A percentile compares a stretch with the other conserved stretches of the same genome.
These are phyloP conservation scores for Himalopsyche tibetana DNA, from an alignment of 2,888 invertebrate species.

Conservation along the genomic window DNA sequence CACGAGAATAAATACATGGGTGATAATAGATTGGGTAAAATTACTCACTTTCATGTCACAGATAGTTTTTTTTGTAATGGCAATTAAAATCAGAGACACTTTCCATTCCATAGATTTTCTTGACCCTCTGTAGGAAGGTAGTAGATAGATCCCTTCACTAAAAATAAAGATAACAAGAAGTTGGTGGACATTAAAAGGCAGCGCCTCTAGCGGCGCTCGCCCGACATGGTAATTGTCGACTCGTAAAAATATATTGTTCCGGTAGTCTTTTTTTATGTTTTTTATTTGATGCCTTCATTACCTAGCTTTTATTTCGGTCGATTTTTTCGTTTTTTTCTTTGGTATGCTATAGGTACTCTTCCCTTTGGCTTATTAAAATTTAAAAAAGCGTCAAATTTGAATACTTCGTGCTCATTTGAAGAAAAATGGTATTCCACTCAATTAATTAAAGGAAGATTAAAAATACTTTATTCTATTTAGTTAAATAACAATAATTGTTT, in stretches of 20 bases:
- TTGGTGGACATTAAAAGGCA: slow-evolving; percentile 43
- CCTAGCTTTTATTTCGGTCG: background rate
- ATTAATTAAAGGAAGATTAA: too few species aligned
- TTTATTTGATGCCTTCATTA: slow-evolving; percentile 52
- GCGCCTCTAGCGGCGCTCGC: slow-evolving; percentile 34
- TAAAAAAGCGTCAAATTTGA: too few species aligned
- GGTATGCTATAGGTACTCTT: background rate
- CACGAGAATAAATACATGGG: too few species aligned
- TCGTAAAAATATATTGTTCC: slow-evolving; percentile 62
- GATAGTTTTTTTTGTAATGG: background rate
- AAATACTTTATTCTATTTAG: too few species aligned
- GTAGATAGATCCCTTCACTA: slow-evolving; percentile 36
- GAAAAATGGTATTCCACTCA: too few species aligned
- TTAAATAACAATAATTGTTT: too few species aligned
- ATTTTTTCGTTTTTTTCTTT: background rate
- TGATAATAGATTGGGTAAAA: background rate
- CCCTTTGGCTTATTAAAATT: too few species aligned
- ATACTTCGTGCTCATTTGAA: too few species aligned
- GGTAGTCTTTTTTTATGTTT: slow-evolving; percentile 53
- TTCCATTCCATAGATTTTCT: slow-evolving; percentile 41
- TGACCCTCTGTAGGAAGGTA: slow-evolving; percentile 26
- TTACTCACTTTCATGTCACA: background rate
- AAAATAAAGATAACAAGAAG: slow-evolving; percentile 41
- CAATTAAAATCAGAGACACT: slow-evolving; percentile 20
- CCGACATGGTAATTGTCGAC: slow-evolving; percentile 57